These are phyloP conservation scores for Acronicta aceris DNA, from an alignment of 2,888 invertebrate species.

Conservation along the genomic window DNA sequence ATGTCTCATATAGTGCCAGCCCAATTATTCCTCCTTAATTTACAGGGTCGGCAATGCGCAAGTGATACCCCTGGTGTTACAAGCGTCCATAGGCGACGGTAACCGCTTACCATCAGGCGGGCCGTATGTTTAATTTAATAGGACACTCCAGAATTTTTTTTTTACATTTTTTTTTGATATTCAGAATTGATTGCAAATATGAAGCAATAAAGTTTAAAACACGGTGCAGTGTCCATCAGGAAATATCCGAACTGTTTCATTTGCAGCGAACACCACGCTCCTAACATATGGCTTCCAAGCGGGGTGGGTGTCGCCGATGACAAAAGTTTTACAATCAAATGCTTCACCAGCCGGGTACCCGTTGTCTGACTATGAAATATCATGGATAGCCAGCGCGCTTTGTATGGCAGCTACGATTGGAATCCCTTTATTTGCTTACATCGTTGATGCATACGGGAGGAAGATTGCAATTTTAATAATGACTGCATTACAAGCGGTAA, in stretches of 20 bases:
- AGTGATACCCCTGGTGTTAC: too few species aligned
- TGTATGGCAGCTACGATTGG: slow-evolving; percentile 74
- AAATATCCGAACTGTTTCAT: slow-evolving; percentile 28
- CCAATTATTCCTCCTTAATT: too few species aligned
- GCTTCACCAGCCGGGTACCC: slow-evolving; percentile 65
- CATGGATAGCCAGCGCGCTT: slow-evolving; percentile 78
- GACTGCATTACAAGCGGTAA: slow-evolving; percentile 60
- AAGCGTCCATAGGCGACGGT: too few species aligned
- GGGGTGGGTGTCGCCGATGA: slow-evolving; percentile 80
- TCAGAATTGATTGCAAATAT: too few species aligned
- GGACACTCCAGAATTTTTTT: too few species aligned
- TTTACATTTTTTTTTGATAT: too few species aligned
- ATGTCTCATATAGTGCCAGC: too few species aligned
- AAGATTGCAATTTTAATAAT: slow-evolving; percentile 75
- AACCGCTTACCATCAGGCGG: too few species aligned
- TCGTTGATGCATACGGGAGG: slow-evolving; percentile 76
- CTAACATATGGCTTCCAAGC: slow-evolving; percentile 74
- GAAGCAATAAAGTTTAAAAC: not conserved
- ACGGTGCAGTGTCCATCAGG: slow-evolving; percentile 10
- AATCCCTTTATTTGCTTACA: slow-evolving; percentile 74
- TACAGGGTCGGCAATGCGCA: too few species aligned
- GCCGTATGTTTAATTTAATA: too few species aligned
- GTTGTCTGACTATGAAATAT: slow-evolving; percentile 68
- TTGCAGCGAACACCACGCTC: slow-evolving; percentile 76
- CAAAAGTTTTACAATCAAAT: slow-evolving; percentile 70